Conservation (phyloP, 2,113 vertebrate genomes). For the Coregonus clupeaformis region DNA sequence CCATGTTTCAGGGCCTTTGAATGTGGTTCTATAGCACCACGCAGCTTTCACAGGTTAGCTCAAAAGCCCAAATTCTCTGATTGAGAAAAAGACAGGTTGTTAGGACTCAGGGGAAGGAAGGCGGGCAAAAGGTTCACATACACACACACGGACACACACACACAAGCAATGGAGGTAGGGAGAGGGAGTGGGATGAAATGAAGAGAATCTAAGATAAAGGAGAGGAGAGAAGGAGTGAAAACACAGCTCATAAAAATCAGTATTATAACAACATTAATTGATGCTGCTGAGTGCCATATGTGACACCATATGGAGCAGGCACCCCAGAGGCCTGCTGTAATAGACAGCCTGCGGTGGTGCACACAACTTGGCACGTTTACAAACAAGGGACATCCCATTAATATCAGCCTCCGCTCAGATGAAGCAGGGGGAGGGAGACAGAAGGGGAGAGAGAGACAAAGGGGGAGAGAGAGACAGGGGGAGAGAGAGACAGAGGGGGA, state of each 20-base stretch:
- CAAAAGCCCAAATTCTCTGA: constrained; percentile 15
- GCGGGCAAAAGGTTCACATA: background rate
- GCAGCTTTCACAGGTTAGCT: constrained; percentile 31
- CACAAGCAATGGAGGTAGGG: background rate
- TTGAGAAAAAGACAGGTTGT: constrained; percentile 30
- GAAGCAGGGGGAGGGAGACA: constrained; percentile 41
- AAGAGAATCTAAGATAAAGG: background rate
- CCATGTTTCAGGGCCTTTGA: background rate
- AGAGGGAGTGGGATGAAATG: background rate
- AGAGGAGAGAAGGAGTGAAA: constrained; percentile 48
- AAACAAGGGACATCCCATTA: constrained; percentile 80
- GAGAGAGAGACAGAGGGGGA: background rate
- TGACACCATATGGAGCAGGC: constrained; percentile 76
- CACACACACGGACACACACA: background rate
- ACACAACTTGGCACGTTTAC: constrained; percentile 79
- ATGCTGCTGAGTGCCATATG: constrained; percentile 81
- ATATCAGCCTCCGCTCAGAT: constrained; percentile 64
- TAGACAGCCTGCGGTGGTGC: constrained; percentile 77
- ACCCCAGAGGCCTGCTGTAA: constrained; percentile 76
- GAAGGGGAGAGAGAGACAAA: constrained; percentile 14
- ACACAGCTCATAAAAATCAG: constrained; percentile 74
- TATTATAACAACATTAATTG: constrained; percentile 85
- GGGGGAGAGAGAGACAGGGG: constrained; percentile 21
- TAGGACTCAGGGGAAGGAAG: constrained; percentile 32
- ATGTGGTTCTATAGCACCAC: background rate